Conservation (phyloP, 2,888 invertebrate genomes). For the Sarcophaga variegata region DNA sequence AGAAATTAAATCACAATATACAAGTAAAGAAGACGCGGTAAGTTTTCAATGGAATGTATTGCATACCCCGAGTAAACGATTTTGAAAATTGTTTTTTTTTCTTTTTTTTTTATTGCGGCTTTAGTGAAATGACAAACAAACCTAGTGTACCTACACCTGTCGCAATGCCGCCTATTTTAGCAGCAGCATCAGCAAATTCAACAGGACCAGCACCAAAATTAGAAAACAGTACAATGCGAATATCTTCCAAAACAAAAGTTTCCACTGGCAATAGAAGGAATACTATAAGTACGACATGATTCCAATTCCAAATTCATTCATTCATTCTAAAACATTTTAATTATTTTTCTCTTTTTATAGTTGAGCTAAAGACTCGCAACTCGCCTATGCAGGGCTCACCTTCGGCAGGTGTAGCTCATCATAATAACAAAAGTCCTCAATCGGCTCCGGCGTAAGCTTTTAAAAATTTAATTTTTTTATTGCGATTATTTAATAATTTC, state of each 20-base stretch:
- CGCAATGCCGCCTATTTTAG: constrained; percentile 62
- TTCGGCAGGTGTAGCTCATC: constrained; percentile 76
- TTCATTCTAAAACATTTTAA: not conserved
- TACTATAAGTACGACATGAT: constrained; percentile 78
- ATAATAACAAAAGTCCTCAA: constrained; percentile 80
- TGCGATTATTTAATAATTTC: not conserved
- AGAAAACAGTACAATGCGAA: constrained; percentile 85
- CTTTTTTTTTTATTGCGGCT: constrained; percentile 6
- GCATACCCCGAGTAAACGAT: too few species aligned
- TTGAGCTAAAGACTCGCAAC: constrained; percentile 83
- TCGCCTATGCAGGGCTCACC: constrained; percentile 85
- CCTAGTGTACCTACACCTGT: constrained; percentile 73
- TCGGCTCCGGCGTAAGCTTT: constrained; percentile 81
- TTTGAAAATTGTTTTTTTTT: not conserved
- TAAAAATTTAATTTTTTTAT: not conserved
- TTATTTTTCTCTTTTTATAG: constrained; percentile 65
- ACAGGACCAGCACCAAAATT: constrained; percentile 72
- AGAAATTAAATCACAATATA: constrained; percentile 94
- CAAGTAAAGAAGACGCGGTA: constrained; percentile 95
- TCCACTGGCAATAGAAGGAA: constrained; percentile 83
- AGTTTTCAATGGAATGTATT: constrained; percentile 70
- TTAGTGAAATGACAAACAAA: constrained; percentile 80
- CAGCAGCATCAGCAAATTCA: constrained; percentile 56
- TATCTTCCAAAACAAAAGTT: constrained; percentile 84
- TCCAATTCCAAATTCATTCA: not conserved